Conservation (phyloP, 2,113 vertebrate species). For the Chitala chitala region DNA sequence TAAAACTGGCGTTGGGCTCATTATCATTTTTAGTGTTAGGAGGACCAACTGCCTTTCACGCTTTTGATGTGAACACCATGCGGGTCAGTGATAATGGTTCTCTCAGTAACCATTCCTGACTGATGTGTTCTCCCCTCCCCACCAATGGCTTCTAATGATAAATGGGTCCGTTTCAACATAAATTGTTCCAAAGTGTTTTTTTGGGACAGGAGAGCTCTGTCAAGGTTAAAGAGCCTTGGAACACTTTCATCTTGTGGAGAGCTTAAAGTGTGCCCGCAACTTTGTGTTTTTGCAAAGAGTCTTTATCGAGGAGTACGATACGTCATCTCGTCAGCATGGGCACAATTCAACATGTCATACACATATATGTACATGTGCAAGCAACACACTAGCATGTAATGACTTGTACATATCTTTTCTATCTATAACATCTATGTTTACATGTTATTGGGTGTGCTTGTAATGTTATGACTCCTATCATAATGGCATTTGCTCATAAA, state of each 20-base stretch:
- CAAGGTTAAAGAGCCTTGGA: slow-evolving; percentile 19
- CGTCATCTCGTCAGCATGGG: neutral
- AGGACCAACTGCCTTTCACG: neutral
- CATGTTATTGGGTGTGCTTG: no score
- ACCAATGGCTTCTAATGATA: slow-evolving; percentile 19
- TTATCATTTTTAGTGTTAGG: neutral
- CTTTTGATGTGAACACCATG: neutral
- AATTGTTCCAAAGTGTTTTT: slow-evolving; percentile 29
- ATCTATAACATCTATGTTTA: no score
- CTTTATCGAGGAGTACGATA: neutral
- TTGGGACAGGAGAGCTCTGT: slow-evolving; percentile 24
- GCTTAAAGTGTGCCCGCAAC: slow-evolving; percentile 1
- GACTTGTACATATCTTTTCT: no score
- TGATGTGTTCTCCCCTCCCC: slow-evolving; percentile 20
- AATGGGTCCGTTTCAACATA: slow-evolving; percentile 29
- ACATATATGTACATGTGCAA: neutral
- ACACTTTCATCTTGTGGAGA: slow-evolving; percentile 7
- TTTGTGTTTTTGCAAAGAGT: neutral
- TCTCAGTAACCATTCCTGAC: slow-evolving; percentile 19
- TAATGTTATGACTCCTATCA: no score
- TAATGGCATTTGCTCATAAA: no score
- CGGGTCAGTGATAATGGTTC: slow-evolving; percentile 19
- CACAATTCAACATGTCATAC: neutral
- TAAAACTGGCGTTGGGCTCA: neutral
- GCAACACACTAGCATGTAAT: no score